Evolutionary conservation across 1,140 invertebrate species (phyloP).

Genomic region (Phocides pigmalion): DNA sequence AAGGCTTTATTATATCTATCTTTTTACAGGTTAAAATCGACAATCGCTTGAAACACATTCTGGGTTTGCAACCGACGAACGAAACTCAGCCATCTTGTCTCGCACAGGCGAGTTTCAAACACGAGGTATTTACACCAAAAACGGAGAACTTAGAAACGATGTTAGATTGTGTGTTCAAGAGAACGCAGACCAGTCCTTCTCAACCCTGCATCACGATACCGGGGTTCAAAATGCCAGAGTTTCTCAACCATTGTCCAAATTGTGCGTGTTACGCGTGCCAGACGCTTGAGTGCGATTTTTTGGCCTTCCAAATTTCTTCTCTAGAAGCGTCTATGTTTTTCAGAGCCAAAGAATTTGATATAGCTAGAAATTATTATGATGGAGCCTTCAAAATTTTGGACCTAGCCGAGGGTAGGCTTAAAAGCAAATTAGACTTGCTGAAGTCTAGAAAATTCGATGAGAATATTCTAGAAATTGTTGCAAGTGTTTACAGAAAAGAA

Average conservation of each 20-base stretch:
- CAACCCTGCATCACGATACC: slow-evolving; percentile 39
- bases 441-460: slow-evolving; percentile 36
- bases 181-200: slow-evolving; percentile 42
- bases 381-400: slow-evolving; percentile 47
- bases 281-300: slow-evolving; percentile 38
- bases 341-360: slow-evolving; percentile 52
- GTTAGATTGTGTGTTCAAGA: slow-evolving; percentile 50
- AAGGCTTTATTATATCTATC: too few species aligned
- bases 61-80: slow-evolving; percentile 50
- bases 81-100: slow-evolving; percentile 35
- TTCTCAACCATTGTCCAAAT: slow-evolving; percentile 43
- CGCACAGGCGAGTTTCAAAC: slow-evolving; percentile 31
- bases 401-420: slow-evolving; percentile 49
- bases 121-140: slow-evolving; percentile 43
- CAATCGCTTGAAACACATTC: slow-evolving; percentile 59
- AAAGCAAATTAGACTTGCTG: slow-evolving; percentile 24
- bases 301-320: slow-evolving; percentile 41
- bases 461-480: slow-evolving; percentile 42
- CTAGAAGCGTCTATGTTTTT: slow-evolving; percentile 64
- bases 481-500: slow-evolving; percentile 31
- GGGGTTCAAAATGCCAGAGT: slow-evolving; percentile 49
- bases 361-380: slow-evolving; percentile 63
- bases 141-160: slow-evolving; percentile 52
- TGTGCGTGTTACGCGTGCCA: slow-evolving; percentile 59
- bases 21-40: slow-evolving; percentile 62